Conservation (phyloP, 2,888 invertebrate species). For the Sminthurides aquaticus region DNA sequence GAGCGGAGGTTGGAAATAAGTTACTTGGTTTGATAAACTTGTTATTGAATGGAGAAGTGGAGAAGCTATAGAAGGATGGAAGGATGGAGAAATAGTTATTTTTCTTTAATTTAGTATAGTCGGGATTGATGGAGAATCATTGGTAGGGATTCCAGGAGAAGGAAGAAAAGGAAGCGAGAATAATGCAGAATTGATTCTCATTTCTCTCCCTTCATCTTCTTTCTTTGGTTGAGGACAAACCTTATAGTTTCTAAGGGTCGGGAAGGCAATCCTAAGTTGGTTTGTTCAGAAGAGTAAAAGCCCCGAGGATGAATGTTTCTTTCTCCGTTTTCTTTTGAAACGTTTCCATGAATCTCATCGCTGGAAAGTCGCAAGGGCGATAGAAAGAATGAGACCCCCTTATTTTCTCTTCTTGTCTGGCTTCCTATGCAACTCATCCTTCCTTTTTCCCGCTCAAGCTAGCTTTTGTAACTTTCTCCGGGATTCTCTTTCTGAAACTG, state of each 20-base stretch:
- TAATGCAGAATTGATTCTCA: background rate
- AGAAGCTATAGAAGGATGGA: background rate
- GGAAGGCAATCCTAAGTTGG: too few species aligned
- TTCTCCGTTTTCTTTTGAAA: background rate
- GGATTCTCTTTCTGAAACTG: too few species aligned
- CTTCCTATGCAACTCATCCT: too few species aligned
- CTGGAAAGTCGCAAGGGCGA: too few species aligned
- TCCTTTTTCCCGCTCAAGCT: too few species aligned
- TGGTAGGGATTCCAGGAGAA: background rate
- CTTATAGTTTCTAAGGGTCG: too few species aligned
- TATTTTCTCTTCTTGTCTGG: too few species aligned
- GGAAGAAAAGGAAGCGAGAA: background rate
- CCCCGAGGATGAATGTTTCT: background rate
- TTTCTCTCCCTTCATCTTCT: background rate
- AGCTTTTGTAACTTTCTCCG: too few species aligned
- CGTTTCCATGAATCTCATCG: too few species aligned
- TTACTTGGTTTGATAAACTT: background rate
- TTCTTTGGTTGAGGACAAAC: too few species aligned
- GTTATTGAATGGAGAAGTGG: background rate
- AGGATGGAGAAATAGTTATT: conserved; percentile 17
- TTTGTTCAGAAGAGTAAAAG: too few species aligned
- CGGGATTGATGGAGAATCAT: background rate
- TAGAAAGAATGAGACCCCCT: too few species aligned
- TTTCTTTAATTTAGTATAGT: conserved; percentile 24
- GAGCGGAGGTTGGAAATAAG: background rate